Percentiles rank a stretch among this genome's conserved stretches.
Conservation (phyloP, 2,888 invertebrate genomes). For the Hermaeophaga mercurialis region DNA sequence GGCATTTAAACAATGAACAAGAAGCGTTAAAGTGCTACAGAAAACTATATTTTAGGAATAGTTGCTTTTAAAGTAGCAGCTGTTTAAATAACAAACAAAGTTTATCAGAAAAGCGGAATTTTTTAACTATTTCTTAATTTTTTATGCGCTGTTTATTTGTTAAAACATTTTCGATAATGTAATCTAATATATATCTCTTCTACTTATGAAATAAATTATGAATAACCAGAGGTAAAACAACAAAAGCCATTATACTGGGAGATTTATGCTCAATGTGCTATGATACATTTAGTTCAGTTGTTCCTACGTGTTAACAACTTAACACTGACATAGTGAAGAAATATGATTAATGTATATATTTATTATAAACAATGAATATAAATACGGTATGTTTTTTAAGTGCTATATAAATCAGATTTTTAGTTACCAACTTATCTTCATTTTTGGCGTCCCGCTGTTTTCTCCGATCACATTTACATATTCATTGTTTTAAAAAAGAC, state of each 20-base stretch:
- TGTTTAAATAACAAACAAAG: too few relatives aligned
- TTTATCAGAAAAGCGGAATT: too few relatives aligned
- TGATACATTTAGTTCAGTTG: constrained; percentile 13
- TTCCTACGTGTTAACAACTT: constrained; percentile 21
- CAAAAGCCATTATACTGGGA: constrained; percentile 10
- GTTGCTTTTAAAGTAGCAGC: neutral
- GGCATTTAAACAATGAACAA: constrained; percentile 21
- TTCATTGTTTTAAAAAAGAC: constrained; percentile 33
- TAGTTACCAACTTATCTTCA: constrained; percentile 38
- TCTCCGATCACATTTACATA: constrained; percentile 42
- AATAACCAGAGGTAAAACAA: constrained; percentile 2
- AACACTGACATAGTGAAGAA: constrained; percentile 17
- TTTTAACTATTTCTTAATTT: too few relatives aligned
- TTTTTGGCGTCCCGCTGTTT: constrained; percentile 39
- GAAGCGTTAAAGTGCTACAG: constrained; percentile 6
- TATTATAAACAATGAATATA: constrained; percentile 21
- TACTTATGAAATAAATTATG: too few relatives aligned
- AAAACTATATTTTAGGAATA: constrained; percentile 4
- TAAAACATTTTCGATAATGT: too few relatives aligned
- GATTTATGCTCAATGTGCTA: constrained; percentile 10
- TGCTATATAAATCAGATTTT: constrained; percentile 40
- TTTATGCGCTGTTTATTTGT: too few relatives aligned
- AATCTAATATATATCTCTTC: too few relatives aligned
- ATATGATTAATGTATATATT: constrained; percentile 21
- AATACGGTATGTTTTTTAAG: constrained; percentile 16